Conservation (phyloP, 2,113 vertebrate species). For the Spea bombifrons region DNA sequence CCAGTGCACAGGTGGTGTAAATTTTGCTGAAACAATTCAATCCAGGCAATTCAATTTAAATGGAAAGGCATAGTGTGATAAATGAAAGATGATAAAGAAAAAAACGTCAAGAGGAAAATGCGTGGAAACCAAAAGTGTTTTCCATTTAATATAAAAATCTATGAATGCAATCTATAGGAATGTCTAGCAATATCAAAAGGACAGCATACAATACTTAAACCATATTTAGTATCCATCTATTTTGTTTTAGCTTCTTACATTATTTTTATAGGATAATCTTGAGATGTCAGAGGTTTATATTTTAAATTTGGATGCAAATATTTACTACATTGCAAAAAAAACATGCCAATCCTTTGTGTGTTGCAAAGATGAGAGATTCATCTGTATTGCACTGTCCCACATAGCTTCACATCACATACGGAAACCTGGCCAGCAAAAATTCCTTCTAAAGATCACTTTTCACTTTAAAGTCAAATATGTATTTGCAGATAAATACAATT, state of each 20-base stretch:
- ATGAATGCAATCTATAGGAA: background rate
- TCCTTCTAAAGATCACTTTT: too few relatives aligned
- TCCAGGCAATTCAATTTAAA: constrained; percentile 40
- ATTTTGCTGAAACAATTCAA: constrained; percentile 44
- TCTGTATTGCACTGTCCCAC: too few relatives aligned
- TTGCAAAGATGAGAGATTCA: too few relatives aligned
- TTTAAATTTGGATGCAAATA: too few relatives aligned
- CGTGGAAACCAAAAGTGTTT: constrained; percentile 13
- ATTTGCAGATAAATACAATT: too few relatives aligned
- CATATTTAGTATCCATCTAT: background rate
- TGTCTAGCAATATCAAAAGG: background rate
- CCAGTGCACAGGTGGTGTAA: constrained; percentile 42
- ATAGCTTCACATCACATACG: too few relatives aligned
- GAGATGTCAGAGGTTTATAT: background rate
- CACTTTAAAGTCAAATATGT: too few relatives aligned
- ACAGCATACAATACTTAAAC: background rate
- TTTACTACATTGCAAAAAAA: too few relatives aligned
- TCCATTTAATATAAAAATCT: background rate
- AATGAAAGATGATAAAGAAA: constrained; percentile 44
- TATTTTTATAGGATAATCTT: background rate
- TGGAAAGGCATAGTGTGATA: constrained; percentile 37
- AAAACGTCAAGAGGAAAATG: constrained; percentile 14
- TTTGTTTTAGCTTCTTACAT: background rate
- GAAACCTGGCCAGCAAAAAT: too few relatives aligned
- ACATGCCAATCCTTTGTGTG: too few relatives aligned